These are phyloP conservation scores for Idaea biselata DNA, from an alignment of 2,888 invertebrate species.

Conservation along the genomic window DNA sequence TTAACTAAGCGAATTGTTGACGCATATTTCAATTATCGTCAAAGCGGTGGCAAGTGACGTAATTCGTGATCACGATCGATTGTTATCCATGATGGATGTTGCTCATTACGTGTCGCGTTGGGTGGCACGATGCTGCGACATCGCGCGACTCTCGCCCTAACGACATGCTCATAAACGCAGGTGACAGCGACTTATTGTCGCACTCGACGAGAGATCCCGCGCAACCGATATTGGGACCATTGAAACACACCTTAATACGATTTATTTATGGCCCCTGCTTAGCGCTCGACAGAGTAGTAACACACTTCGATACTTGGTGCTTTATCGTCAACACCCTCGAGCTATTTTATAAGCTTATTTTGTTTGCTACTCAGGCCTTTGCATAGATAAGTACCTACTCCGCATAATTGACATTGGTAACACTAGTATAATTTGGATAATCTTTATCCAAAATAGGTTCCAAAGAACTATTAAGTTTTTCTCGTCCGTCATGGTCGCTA, in stretches of 20 bases:
- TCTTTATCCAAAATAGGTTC: too few relatives aligned
- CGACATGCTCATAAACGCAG: constrained; percentile 60
- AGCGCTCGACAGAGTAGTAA: constrained; percentile 38
- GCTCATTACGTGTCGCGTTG: constrained; percentile 64
- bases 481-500: too few relatives aligned
- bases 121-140: constrained; percentile 54
- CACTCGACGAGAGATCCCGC: constrained; percentile 56
- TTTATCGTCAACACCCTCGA: constrained; percentile 49
- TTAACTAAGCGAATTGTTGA: constrained; percentile 16
- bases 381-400: too few relatives aligned
- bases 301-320: constrained; percentile 48
- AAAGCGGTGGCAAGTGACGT: constrained; percentile 32
- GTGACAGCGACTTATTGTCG: constrained; percentile 66
- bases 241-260: constrained; percentile 66
- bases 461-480: too few relatives aligned
- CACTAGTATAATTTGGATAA: too few relatives aligned
- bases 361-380: constrained; percentile 48
- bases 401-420: too few relatives aligned
- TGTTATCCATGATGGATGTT: constrained; percentile 69
- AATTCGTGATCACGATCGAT: constrained; percentile 52
- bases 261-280: constrained; percentile 72
- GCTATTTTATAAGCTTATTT: constrained; percentile 61
- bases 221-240: constrained; percentile 57
- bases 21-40: constrained; percentile 24
- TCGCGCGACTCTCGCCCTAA: constrained; percentile 49